A percentile compares a stretch with the other conserved stretches of the same genome.
These are phyloP conservation scores for Tiliacea citrago DNA, from an alignment of 2,888 invertebrate species.

Conservation along the genomic window DNA sequence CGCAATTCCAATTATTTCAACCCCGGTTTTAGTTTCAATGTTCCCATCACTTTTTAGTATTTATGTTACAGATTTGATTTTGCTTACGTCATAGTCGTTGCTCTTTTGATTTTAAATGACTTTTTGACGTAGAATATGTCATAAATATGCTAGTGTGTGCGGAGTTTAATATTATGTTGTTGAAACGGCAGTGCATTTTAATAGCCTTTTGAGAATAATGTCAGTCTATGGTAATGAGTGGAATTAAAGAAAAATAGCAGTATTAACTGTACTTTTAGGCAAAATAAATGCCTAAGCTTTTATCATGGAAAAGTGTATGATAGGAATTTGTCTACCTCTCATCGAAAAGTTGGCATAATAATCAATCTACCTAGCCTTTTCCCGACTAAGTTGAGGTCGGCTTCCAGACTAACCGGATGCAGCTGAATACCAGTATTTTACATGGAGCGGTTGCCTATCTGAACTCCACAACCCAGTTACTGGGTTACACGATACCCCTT, in stretches of 20 bases:
- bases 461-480: no score
- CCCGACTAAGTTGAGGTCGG: no score
- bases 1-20: conserved; percentile 16
- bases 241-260: background rate
- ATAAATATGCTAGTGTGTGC: conserved; percentile 61
- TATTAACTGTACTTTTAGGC: background rate
- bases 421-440: no score
- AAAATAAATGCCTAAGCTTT: no score
- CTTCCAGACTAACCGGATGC: no score
- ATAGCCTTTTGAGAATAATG: conserved; percentile 27
- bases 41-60: conserved; percentile 54
- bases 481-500: no score
- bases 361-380: no score
- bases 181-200: conserved; percentile 33
- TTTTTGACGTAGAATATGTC: conserved; percentile 58
- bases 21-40: conserved; percentile 27
- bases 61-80: conserved; percentile 44
- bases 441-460: no score
- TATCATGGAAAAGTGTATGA: background rate
- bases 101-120: conserved; percentile 64
- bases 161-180: conserved; percentile 20
- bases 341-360: no score
- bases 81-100: conserved; percentile 47
- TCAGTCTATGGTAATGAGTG: conserved; percentile 9
- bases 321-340: background rate